A percentile compares a stretch with the other conserved stretches of the same genome.
Evolutionary conservation across 1,140 invertebrate species (phyloP).

Genomic region (Bombus superbus): DNA sequence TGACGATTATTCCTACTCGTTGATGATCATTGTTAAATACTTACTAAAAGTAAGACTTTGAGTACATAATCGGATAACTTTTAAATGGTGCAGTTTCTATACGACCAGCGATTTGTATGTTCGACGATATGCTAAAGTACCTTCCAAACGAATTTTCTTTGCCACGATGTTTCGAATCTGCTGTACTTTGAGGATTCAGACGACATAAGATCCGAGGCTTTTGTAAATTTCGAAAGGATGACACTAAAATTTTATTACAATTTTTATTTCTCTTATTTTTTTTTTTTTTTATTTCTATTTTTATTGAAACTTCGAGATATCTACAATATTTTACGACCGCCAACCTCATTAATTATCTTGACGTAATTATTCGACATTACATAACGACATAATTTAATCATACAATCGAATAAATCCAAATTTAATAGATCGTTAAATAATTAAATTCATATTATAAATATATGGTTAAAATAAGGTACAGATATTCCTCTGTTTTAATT

Average conservation of each 20-base stretch:
- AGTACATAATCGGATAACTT: conserved; percentile 12
- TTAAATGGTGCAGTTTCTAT: conserved; percentile 17
- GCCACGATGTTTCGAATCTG: not conserved
- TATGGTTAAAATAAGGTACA: not conserved
- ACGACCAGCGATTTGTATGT: not conserved
- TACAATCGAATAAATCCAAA: not conserved
- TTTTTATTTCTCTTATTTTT: too few relatives aligned
- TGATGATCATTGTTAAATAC: conserved; percentile 16
- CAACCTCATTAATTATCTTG: not conserved
- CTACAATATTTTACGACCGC: not conserved
- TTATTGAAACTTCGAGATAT: too few relatives aligned
- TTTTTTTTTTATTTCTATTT: too few relatives aligned
- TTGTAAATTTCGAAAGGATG: too few relatives aligned
- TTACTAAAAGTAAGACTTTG: not conserved
- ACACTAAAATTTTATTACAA: too few relatives aligned
- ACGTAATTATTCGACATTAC: too few relatives aligned
- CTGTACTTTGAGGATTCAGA: too few relatives aligned
- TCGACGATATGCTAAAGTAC: not conserved
- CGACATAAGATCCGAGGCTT: too few relatives aligned
- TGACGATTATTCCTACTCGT: not conserved
- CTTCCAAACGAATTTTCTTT: not conserved
- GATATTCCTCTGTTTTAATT: not conserved
- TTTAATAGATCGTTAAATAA: too few relatives aligned
- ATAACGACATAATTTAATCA: not conserved
- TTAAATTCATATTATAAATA: too few relatives aligned